Base-by-base conservation (phyloP, 1,140 invertebrate genomes). In the Cotesia vestalis region DNA sequence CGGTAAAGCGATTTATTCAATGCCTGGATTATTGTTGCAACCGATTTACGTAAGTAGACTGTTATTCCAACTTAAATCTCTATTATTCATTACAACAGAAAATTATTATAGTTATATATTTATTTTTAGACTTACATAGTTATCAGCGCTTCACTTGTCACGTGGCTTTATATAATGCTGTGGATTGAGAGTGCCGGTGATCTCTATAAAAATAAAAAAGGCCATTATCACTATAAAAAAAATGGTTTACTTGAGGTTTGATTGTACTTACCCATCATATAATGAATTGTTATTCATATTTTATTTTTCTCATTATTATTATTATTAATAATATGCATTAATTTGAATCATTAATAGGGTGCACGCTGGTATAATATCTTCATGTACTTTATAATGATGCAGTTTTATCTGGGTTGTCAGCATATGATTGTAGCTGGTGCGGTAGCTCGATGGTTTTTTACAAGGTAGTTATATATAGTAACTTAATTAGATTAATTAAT, bases 331-430 rank as follows among this genome's bases (percentile, higher is more conserved):
- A 27, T 2, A 27, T 27, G 27, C 3, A 27, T 2, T 27, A 27
- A 27, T 27, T 27, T 27, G 1, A 27, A 27, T 27, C 27, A 27
- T 71, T 76, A 88, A 73, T 81, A 91, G 86, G 83, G 89, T 72
- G 84, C 91, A 73, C 88, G 90, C 77, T 91, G 90, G 89, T 90
- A 92, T 81, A 91, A 92, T 82, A 64, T 94, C 4, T 89, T 94
- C 73, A 89, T 90, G n/a, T 86, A 91, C 36, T 88, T 94, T 66
- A 94, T 94, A 90, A 84, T 91, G n/a, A 85, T 85, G 40, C 91
- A 94, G 83, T 94, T 95, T 79, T 89, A 92, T 57, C 83, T 93
- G 46, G 92, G 92, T 17, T 94, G 93, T 82, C 93, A 95, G 77
- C 91, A 94, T 80, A 90, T 94, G 83, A 88, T 94, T 0, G 90